Evolutionary conservation across 2,113 vertebrate genomes (phyloP).

Genomic region (Macrotis lagotis): DNA sequence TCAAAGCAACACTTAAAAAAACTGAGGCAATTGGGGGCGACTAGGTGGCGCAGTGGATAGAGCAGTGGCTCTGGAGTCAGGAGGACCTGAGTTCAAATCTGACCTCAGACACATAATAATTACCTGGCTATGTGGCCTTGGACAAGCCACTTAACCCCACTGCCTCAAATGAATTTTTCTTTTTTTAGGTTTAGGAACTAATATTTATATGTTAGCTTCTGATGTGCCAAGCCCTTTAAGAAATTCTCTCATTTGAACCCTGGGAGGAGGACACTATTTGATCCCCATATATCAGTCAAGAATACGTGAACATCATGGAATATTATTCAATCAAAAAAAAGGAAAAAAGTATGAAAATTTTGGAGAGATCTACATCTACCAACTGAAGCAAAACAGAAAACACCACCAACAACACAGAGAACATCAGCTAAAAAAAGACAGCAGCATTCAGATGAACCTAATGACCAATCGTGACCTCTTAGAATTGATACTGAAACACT

Average conservation of each 20-base stretch:
- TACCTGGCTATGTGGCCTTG: no score
- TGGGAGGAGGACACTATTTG: not conserved
- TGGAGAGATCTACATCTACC: not conserved
- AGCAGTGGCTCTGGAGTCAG: no score
- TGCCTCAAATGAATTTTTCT: no score
- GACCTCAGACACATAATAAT: no score
- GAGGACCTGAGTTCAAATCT: no score
- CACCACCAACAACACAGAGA: not conserved
- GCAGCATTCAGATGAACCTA: not conserved
- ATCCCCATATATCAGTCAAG: not conserved
- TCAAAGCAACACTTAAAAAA: not conserved
- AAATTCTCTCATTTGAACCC: not conserved
- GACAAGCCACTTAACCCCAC: no score
- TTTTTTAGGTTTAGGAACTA: no score
- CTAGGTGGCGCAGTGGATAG: no score
- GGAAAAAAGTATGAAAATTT: not conserved
- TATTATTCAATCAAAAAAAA: not conserved
- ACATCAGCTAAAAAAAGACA: not conserved
- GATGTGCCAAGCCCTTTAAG: not conserved
- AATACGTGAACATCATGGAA: not conserved
- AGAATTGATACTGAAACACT: not conserved
- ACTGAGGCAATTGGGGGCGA: no score
- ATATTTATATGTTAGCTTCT: not conserved
- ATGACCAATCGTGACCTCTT: not conserved
- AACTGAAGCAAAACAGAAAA: not conserved